Evolutionary conservation across 2,113 vertebrate genomes (phyloP), one percentile per base, ranked within the genome.

Genomic region (Panurus biarmicus): DNA sequence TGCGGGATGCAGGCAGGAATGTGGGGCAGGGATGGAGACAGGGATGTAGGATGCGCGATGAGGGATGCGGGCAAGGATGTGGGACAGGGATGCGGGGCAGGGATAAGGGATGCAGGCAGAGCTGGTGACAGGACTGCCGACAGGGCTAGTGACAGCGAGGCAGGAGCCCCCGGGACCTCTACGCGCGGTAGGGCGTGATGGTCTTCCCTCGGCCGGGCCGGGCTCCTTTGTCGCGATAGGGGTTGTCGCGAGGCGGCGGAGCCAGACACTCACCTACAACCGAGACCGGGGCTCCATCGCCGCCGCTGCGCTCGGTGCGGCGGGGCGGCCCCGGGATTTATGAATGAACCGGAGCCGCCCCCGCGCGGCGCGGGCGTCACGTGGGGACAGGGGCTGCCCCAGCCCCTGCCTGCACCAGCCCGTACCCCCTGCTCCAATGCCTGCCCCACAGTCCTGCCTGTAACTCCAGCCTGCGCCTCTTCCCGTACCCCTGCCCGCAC

Each of bases 321-420:
- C 83, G 54, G 77, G n/a, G 89, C 87, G 87, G 91, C 90, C 94
- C 94, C 91, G 91, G 74, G 94, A 91, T 95, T 95, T 95, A 95
- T 95, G 94, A 95, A 95, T 95, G 94, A 95, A 85, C 91, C 91
- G 69, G 91, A 91, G 94, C 91, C 94, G 91, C 94, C 94, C 94
- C 91, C 94, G 90, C 90, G 91, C 94, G 93, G 90, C 69, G 90
- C 91, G 69, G 84, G 69, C 87, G 87, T 93, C 87, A 93, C 94
- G 87, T 90, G 91, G 90, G 90, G 90, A 56, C 87, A 40, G 84
- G 87, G 83, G 83, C 91, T 81, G 94, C 94, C 90, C 86, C 82
- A 58, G 33, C 48, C 65, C 33, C 54, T 85, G 70, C 60, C 29
- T 62, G 77, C 28, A 38, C 33, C 67, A 19, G 24, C 73, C 58